Evolutionary conservation across 2,888 invertebrate species (phyloP), one percentile per base, ranked within the genome.

Genomic region (Serrognathus titanus): DNA sequence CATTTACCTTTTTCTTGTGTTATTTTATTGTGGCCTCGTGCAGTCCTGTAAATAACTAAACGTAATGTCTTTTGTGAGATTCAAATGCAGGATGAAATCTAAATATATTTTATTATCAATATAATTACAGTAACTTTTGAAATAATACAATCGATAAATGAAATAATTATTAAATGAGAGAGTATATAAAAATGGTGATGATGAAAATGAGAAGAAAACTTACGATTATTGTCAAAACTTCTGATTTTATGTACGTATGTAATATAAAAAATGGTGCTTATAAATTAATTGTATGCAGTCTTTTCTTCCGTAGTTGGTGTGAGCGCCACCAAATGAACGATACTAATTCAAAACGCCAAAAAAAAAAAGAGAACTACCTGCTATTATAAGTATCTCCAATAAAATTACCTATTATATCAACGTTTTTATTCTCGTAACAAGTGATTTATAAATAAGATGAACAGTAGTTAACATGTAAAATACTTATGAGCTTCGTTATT

Each of bases 1-100:
- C 43, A 37, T 54, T 54, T 54, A 36, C 43, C 46, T 55, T 55
- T 50, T 11, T 20, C 13, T n/a, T 24, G 53, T 53, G 31, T 53
- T 47, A 36, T 36, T 48, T 48, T 47, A 39, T 47, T 11, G 3
- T 20, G 9, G 24, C 24, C 7, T 31, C 16, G 16, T n/a, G n/a
- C n/a, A n/a, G n/a, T 31, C 24, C 24, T 31, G 24, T 6, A 31
- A 31, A 31, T 0, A n/a, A n/a, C n/a, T n/a, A 31, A 31, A 31
- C 24, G 24, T 31, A n/a, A n/a, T n/a, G n/a, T n/a, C 6, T 31
- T 16, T 16, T 31, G 20, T 3, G 24, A 31, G 24, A 31, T 31
- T 3, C 4, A 31, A 31, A 31, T 31, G 6, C 24, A 7, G 6
- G 5, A 31, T 31, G 24, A 31, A 31, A 31, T 31, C 24, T 31